These are phyloP conservation scores for Sylvietta virens DNA, from an alignment of 2,113 vertebrate species.

Conservation along the genomic window DNA sequence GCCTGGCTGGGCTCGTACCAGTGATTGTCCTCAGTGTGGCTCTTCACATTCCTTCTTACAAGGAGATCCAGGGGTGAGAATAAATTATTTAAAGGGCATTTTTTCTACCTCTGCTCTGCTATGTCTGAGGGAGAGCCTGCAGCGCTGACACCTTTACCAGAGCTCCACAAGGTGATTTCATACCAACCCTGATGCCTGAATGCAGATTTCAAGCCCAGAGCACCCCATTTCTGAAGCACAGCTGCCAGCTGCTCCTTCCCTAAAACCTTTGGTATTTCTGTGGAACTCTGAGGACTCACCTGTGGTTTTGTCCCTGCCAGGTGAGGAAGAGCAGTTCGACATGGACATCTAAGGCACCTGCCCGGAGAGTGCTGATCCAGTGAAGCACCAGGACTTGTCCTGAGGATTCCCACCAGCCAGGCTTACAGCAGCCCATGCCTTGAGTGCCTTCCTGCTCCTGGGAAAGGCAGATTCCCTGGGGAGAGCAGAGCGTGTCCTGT, in stretches of 20 bases:
- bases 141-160: neutral
- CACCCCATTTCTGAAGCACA: neutral
- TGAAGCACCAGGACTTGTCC: conserved; percentile 14
- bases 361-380: neutral
- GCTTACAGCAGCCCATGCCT: conserved; percentile 36
- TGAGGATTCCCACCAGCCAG: conserved; percentile 53
- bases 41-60: neutral
- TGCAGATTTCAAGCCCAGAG: neutral
- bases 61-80: neutral
- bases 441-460: conserved; percentile 48
- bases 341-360: conserved; percentile 76
- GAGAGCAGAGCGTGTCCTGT: neutral
- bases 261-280: fast-evolving
- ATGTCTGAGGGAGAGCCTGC: too few species aligned
- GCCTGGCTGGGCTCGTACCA: neutral
- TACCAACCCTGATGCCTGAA: neutral
- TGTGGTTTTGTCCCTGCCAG: neutral
- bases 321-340: conserved; percentile 83
- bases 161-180: neutral
- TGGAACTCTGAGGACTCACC: neutral
- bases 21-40: fast-evolving
- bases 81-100: neutral
- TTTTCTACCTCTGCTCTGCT: neutral
- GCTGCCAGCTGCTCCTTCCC: neutral
- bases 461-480: neutral